phyloP scores from a whole-genome alignment of 2,113 vertebrate genomes.

The Plestiodon gilberti region DNA sequence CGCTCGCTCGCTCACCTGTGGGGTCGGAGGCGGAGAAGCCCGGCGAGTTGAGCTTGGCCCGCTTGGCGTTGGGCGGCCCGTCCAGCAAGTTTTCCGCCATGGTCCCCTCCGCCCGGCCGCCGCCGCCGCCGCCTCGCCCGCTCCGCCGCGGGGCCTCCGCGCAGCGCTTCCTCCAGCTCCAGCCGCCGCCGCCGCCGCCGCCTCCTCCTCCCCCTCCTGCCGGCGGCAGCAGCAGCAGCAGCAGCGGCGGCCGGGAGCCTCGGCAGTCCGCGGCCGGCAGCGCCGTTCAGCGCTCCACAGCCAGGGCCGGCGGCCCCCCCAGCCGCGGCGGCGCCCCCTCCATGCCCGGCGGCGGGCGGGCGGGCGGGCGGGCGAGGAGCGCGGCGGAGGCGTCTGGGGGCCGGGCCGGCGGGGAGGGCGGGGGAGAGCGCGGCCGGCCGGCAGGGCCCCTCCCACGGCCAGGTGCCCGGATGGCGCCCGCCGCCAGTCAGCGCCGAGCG shows the following conservation, averaged over 20 bases:
- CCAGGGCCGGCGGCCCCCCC: background rate
- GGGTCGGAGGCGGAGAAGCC: conserved; percentile 86
- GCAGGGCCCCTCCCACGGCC: conserved; percentile 41
- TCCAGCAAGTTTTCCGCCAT: conserved; percentile 94
- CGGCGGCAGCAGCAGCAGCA: background rate
- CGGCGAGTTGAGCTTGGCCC: conserved; percentile 91
- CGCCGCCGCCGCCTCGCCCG: background rate
- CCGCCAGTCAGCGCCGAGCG: conserved; percentile 13
- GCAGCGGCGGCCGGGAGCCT: background rate
- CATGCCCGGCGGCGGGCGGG: background rate
- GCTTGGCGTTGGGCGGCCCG: conserved; percentile 89
- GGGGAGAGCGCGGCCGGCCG: conserved; percentile 40
- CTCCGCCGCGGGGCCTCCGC: background rate
- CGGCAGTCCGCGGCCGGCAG: conserved; percentile 19
- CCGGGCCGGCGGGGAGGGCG: conserved; percentile 48
- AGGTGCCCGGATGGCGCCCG: conserved; percentile 23
- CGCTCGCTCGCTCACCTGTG: conserved; percentile 88
- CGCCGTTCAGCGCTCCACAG: conserved; percentile 80
- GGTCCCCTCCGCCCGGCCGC: conserved; percentile 46
- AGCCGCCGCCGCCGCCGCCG: background rate
- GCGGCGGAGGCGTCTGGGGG: background rate
- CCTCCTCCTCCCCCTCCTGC: background rate
- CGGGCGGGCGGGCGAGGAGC: conserved; percentile 46
- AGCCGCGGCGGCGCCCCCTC: background rate
- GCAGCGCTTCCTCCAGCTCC: background rate